Evolutionary conservation across 2,888 invertebrate genomes (phyloP).

Genomic region (Miltochrista miniata): DNA sequence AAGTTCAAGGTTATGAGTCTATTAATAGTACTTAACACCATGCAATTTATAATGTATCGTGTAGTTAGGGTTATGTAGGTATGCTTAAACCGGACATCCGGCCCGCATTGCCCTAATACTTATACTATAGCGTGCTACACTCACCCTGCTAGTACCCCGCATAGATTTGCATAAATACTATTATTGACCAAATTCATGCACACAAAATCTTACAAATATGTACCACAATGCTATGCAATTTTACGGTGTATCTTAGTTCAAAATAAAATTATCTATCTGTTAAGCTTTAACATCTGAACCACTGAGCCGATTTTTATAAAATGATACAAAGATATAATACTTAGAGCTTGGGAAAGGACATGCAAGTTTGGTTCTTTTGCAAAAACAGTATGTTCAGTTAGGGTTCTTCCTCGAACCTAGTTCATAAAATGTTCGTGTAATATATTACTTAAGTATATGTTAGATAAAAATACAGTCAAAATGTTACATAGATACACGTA

Average conservation of each 20-base stretch:
- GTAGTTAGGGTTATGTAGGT: slow-evolving; percentile 13
- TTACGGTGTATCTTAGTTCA: background rate
- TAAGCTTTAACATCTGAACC: too few relatives aligned
- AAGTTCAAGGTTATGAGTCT: slow-evolving; percentile 53
- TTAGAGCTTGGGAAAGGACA: too few relatives aligned
- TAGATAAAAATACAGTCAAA: too few relatives aligned
- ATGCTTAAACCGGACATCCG: slow-evolving; percentile 64
- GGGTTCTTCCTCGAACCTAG: too few relatives aligned
- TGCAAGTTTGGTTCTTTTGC: too few relatives aligned
- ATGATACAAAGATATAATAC: too few relatives aligned
- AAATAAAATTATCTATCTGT: too few relatives aligned
- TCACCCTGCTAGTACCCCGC: slow-evolving; percentile 26
- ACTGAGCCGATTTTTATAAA: too few relatives aligned
- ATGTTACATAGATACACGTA: slow-evolving; percentile 6
- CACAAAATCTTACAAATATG: background rate
- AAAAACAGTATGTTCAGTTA: too few relatives aligned
- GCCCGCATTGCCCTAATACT: slow-evolving; percentile 56
- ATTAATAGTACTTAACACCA: slow-evolving; percentile 41
- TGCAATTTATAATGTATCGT: slow-evolving; percentile 18
- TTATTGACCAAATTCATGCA: slow-evolving; percentile 9
- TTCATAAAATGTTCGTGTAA: too few relatives aligned
- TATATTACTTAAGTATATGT: too few relatives aligned
- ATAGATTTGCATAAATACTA: slow-evolving; percentile 47
- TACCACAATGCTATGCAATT: background rate
- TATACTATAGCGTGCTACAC: slow-evolving; percentile 38